Conservation (phyloP, 2,113 vertebrate genomes). For the Eptesicus fuscus region DNA sequence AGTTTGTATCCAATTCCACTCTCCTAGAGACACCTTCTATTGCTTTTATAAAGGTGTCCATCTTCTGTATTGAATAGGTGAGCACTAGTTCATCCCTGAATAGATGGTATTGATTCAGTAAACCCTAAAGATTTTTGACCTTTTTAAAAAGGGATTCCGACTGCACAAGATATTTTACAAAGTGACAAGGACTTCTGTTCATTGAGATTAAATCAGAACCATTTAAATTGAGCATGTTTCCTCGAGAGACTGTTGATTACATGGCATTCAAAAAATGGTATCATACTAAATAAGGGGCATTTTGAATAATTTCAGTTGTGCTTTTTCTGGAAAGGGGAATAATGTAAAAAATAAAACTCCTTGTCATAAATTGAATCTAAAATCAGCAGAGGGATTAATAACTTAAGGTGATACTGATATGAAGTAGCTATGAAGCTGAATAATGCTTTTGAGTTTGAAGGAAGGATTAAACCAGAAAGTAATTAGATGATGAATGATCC, state of each 20-base stretch:
- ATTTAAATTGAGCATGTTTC: slow-evolving; percentile 49
- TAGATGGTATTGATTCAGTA: slow-evolving; percentile 61
- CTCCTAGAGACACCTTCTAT: neutral
- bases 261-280: neutral
- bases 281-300: neutral
- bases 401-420: slow-evolving; percentile 14
- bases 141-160: slow-evolving; percentile 69
- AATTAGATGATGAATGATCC: neutral
- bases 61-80: slow-evolving; percentile 24
- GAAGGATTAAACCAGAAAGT: neutral
- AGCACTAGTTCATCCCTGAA: slow-evolving; percentile 38
- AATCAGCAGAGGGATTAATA: slow-evolving; percentile 44
- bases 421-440: neutral
- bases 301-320: slow-evolving; percentile 30
- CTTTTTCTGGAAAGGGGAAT: slow-evolving; percentile 23
- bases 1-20: neutral
- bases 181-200: slow-evolving; percentile 46
- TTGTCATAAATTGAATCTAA: slow-evolving; percentile 16
- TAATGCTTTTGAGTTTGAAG: neutral
- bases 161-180: slow-evolving; percentile 50
- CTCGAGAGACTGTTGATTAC: neutral
- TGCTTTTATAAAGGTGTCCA: slow-evolving; percentile 49
- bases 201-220: slow-evolving; percentile 22
- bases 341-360: neutral
- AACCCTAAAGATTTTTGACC: slow-evolving; percentile 63